Conservation (phyloP, 2,797 vertebrate species). For the Anolis apletophallus region DNA sequence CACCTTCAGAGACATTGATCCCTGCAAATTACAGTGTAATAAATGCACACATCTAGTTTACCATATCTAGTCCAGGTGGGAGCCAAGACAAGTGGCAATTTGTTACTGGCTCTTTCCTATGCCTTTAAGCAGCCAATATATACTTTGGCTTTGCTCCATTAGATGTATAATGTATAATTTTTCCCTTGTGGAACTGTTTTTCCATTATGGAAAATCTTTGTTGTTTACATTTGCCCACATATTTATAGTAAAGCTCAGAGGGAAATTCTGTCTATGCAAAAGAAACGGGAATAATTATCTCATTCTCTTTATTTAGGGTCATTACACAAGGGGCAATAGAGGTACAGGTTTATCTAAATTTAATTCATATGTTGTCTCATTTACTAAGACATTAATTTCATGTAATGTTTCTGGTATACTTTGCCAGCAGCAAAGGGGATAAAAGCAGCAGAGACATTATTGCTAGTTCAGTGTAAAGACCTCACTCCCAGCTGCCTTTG, state of each 20-base stretch:
- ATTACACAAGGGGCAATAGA: constrained; percentile 4
- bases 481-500: not conserved
- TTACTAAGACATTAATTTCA: not conserved
- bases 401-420: constrained; percentile 7
- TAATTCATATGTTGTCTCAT: not conserved
- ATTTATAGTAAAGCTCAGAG: not conserved
- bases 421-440: not conserved
- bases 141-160: not conserved
- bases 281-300: not conserved
- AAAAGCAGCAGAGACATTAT: constrained; percentile 13
- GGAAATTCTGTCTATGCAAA: not conserved
- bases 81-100: not conserved
- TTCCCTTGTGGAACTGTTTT: not conserved
- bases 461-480: not conserved
- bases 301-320: constrained; percentile 2
- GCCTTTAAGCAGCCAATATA: not conserved
- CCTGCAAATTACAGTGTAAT: not conserved
- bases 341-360: constrained; percentile 2
- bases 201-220: not conserved
- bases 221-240: not conserved
- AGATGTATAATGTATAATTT: not conserved
- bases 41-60: not conserved
- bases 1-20: not conserved
- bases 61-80: not conserved
- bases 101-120: not conserved